Evolutionary conservation across 2,113 vertebrate genomes (phyloP), one percentile per base, ranked within the genome.

Genomic region (Pollimyrus isidori): DNA sequence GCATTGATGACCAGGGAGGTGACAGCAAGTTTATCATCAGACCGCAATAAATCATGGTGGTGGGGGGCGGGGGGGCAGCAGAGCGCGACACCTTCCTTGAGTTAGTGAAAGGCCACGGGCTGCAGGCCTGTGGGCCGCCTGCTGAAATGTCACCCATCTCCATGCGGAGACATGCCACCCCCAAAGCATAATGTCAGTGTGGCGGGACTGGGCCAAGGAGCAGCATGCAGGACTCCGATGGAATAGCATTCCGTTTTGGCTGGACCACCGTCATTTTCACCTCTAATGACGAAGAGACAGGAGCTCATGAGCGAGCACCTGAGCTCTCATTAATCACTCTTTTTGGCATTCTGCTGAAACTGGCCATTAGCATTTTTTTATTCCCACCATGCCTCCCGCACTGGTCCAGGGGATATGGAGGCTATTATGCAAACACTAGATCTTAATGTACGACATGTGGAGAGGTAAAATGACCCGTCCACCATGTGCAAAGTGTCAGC

Each of bases 241-340:
- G 94, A 95, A 96, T 97, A 96, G 97, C 97, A 96, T 95, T 95
- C 95, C 93, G 94, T 95, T 96, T 95, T 96, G 95, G 95, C 93
- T 94, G 94, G 93, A 95, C 95, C 89, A 91, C 90, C 88, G 88
- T 93, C 94, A 93, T 95, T 95, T 95, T 96, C 92, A 92, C 91
- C 93, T 94, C 91, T 97, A 97, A 96, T 96, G 96, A 97, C 96
- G 96, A 94, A 93, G 93, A 96, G 95, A 93, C 92, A 89, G 95
- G 92, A 91, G 91, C 92, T 90, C 93, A 96, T 89, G 94, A 97
- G 96, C 95, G 95, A 95, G 95, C 94, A 94, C 95, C 96, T 96
- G 96, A 95, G 97, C 93, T 95, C 97, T 98, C 97, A 98, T 98
- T 98, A 98, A 97, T 98, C 97, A 97, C 93, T 92, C 93, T 87